These are phyloP conservation scores for Malacoraja senta DNA, from an alignment of 2,797 vertebrate species.

Conservation along the genomic window DNA sequence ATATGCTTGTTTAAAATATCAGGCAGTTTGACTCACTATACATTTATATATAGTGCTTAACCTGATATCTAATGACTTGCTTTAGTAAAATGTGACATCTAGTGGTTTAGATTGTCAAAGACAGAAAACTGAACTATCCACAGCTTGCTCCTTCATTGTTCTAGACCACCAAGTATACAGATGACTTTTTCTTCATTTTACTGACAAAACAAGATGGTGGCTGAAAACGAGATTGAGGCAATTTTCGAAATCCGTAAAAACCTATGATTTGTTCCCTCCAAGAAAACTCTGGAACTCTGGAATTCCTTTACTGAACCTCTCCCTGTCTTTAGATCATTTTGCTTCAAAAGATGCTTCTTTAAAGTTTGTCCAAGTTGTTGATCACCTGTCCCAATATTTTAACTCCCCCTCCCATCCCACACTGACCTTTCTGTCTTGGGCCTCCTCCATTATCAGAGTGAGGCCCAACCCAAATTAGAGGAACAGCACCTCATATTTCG, in stretches of 20 bases:
- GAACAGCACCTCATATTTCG: too few species aligned
- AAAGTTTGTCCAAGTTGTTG: not conserved
- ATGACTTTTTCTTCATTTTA: not conserved
- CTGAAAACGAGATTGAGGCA: not conserved
- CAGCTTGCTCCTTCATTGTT: not conserved
- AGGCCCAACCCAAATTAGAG: too few species aligned
- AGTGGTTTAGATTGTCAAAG: not conserved
- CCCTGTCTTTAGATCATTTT: not conserved
- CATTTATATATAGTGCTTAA: not conserved
- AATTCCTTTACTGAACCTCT: not conserved
- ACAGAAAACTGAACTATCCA: too few species aligned
- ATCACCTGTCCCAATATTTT: not conserved
- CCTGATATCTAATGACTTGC: not conserved
- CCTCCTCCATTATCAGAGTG: too few species aligned
- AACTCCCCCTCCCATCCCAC: too few species aligned
- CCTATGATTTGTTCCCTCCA: not conserved
- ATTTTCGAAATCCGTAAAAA: not conserved
- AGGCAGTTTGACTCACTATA: not conserved
- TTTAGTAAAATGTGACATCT: conserved; percentile 24
- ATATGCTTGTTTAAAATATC: not conserved
- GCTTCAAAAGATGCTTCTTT: not conserved
- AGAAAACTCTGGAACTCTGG: not conserved
- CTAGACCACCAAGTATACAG: not conserved
- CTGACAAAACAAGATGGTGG: not conserved
- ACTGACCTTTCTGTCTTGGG: too few species aligned